phyloP scores from a whole-genome alignment of 2,888 invertebrate genomes.

The Villa cingulata region DNA sequence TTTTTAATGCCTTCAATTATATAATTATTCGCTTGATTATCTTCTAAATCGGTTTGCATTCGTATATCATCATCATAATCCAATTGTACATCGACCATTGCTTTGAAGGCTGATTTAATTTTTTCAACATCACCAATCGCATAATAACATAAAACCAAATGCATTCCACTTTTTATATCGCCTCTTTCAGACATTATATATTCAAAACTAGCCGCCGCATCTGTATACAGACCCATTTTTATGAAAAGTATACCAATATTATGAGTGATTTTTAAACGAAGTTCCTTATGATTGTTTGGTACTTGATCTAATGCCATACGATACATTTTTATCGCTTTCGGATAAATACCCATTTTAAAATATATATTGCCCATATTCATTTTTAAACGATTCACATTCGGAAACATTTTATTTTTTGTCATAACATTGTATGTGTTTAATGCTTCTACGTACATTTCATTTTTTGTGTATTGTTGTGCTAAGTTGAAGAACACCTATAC shows the following conservation, averaged over 20 bases:
- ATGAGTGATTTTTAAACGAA: slow-evolving; percentile 92
- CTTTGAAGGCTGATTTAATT: slow-evolving; percentile 84
- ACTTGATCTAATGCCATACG: slow-evolving; percentile 97
- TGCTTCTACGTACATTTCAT: slow-evolving; percentile 92
- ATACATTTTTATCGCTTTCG: slow-evolving; percentile 93
- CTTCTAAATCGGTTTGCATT: slow-evolving; percentile 36
- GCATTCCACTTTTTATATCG: slow-evolving; percentile 76
- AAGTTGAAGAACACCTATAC: slow-evolving; percentile 89
- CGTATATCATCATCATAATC: slow-evolving; percentile 71
- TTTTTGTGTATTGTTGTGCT: slow-evolving; percentile 86
- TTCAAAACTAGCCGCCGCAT: slow-evolving; percentile 93
- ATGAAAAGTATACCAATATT: slow-evolving; percentile 86
- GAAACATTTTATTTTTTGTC: slow-evolving; percentile 85
- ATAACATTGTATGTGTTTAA: slow-evolving; percentile 90
- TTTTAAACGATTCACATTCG: slow-evolving; percentile 83
- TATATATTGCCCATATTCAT: slow-evolving; percentile 98
- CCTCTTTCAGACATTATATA: slow-evolving; percentile 95
- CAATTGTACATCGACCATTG: slow-evolving; percentile 75
- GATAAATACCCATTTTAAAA: slow-evolving; percentile 83
- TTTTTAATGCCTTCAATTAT: slow-evolving; percentile 61
- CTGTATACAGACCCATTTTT: slow-evolving; percentile 90
- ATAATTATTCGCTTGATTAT: slow-evolving; percentile 41
- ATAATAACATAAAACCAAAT: slow-evolving; percentile 76
- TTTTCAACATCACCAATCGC: slow-evolving; percentile 85
- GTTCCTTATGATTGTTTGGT: slow-evolving; percentile 81